Percentiles rank a stretch among this genome's conserved stretches.
Evolutionary conservation across 2,797 vertebrate species (phyloP).

Genomic region (Semotilus atromaculatus): DNA sequence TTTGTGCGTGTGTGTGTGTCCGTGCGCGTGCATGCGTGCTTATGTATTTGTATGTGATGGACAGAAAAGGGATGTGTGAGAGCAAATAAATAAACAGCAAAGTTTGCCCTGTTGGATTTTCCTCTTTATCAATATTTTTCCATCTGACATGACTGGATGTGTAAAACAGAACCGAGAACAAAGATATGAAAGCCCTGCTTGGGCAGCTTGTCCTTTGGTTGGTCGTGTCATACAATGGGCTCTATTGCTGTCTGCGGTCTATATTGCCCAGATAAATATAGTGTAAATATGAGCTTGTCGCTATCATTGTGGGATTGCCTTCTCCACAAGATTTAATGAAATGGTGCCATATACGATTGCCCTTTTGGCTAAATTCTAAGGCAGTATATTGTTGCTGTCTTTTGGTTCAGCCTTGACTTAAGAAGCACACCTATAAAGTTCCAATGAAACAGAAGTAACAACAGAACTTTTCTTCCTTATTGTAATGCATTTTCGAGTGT

Average conservation of each 20-base stretch:
- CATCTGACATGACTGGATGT: constrained; percentile 38
- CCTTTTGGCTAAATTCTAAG: not conserved
- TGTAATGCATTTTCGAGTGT: not conserved
- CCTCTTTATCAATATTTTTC: constrained; percentile 42
- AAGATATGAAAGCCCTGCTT: constrained; percentile 48
- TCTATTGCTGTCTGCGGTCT: constrained; percentile 9
- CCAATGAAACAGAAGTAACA: not conserved
- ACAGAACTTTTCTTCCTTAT: not conserved
- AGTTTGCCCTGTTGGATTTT: constrained; percentile 46
- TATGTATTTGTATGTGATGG: constrained; percentile 32
- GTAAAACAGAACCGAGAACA: constrained; percentile 50
- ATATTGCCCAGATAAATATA: not conserved
- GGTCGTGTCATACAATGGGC: not conserved
- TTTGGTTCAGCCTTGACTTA: not conserved
- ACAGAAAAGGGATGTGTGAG: constrained; percentile 39
- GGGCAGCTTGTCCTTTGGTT: constrained; percentile 1
- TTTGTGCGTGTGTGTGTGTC: not conserved
- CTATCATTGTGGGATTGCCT: not conserved
- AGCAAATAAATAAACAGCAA: constrained; percentile 62
- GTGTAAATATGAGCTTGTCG: not conserved
- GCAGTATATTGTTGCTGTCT: not conserved
- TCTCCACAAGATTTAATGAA: not conserved
- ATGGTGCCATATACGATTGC: not conserved
- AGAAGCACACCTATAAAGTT: not conserved
- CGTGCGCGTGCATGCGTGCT: not conserved